Evolutionary conservation across 2,888 invertebrate genomes (phyloP), one percentile per base, ranked within the genome.

Genomic region (Nemoura dubitans): DNA sequence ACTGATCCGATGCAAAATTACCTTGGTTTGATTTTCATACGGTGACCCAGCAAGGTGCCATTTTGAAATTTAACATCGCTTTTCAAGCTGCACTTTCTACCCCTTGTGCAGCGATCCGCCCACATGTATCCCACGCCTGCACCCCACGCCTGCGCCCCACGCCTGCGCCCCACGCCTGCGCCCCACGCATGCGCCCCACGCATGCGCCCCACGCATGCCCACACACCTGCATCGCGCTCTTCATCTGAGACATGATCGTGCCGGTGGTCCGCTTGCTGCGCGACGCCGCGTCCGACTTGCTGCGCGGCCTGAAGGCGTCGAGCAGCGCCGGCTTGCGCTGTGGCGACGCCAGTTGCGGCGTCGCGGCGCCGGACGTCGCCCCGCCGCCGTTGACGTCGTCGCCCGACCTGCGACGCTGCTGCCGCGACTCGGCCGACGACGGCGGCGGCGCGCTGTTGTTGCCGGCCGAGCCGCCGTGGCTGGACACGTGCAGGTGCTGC

Each of bases 201-300:
- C 5, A 3, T 36, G 36, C 36, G 36, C 3, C 36, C 36, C 10
- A 36, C 36, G 10, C 36, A 3, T 36, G 36, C 36, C 5, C 36
- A 59, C 59, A 91, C 91, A 96, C 96, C 94, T 97, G 95, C 90
- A 97, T 95, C 78, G 96, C 97, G 90, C 95, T 95, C 91, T 95
- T 96, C 94, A 98, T 95, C 90, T 97, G 96, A 89, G 96, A 94
- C 94, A 98, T 97, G 90, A 98, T 95, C 88, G 95, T 92, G 86
- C 89, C 77, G 21, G 84, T 92, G 6, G 59, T 21, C 3, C 59
- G 91, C 88, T 92, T 92, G 89, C 92, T 91, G 86, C 90, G 89
- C 87, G 93, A 93, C 89, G 93, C 93, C 87, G 96, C 96, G 91
- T 96, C 96, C 43, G 96, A 95, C 91, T 96, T 96, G 89, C 95